Base-by-base conservation (phyloP, 2,888 invertebrate genomes). In the Drosophila kanekoi region DNA sequence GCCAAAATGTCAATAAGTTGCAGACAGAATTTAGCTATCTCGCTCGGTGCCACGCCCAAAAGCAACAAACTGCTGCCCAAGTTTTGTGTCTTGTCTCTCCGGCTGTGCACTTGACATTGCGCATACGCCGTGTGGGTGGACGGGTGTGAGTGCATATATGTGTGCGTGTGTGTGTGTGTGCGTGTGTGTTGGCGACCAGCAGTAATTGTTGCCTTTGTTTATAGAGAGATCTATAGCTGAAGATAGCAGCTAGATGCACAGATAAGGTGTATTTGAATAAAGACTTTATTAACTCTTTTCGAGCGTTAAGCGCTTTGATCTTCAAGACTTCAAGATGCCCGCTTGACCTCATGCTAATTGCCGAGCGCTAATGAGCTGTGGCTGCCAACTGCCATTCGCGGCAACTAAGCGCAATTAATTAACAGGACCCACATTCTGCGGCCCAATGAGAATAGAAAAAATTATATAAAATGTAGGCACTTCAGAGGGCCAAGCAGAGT, bases 381-480 rank as follows among this genome's bases (percentile, higher is more conserved):
- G 47, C 54, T 61, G 77, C 70, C 77, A 80, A 70, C 67, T 72
- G 70, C 82, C 82, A 81, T 82, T 82, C 71, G 75, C 83, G 67
- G 66, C 80, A 78, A 82, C 71, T 80, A 77, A 83, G 80, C 74
- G 85, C 88, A 81, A 89, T 85, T 88, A 87, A 87, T 89, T 89
- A 88, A 88, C 79, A 79, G 70, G 8, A 8, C 28, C 71, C 40
- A 40, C 40, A 40, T 40, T 35, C 59, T 68, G 60, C 60, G 16
- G 35, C 61, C 35, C 66, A 71, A 73, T 54, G 63, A 72, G 79
- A 83, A 80, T 80, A 72, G 86, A 86, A 79, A 83, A 83, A 81
- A 83, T 67, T 81, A 77, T 86, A 86, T 77, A 79, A 83, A 83
- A 83, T 83, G 79, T 86, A 78, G 75, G 86, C 63, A 81, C 87